Conservation (phyloP, 2,888 invertebrate species). For the Papilio protenor region DNA sequence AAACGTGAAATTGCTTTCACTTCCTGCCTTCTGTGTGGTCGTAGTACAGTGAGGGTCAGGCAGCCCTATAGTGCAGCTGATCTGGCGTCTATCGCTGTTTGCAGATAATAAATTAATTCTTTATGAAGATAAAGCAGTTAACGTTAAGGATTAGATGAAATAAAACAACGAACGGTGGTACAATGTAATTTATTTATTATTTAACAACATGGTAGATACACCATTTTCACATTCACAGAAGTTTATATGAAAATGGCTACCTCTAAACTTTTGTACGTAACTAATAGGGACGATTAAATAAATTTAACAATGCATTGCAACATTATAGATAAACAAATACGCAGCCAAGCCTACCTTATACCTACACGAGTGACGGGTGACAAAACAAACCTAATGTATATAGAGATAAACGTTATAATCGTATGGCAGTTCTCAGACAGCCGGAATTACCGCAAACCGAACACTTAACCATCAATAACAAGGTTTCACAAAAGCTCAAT, state of each 20-base stretch:
- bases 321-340: slow-evolving; percentile 59
- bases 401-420: slow-evolving; percentile 45
- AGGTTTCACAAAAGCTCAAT: slow-evolving; percentile 80
- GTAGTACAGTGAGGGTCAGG: no score
- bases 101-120: not conserved
- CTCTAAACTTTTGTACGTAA: slow-evolving; percentile 83
- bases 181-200: slow-evolving; percentile 88
- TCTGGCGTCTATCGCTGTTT: not conserved
- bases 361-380: slow-evolving; percentile 61
- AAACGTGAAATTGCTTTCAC: not conserved
- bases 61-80: no score
- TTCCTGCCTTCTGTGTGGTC: no score
- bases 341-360: slow-evolving; percentile 71
- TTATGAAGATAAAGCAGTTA: not conserved
- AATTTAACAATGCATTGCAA: slow-evolving; percentile 77
- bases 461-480: slow-evolving; percentile 73
- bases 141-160: slow-evolving; percentile 52
- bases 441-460: slow-evolving; percentile 54
- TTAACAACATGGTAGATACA: slow-evolving; percentile 85
- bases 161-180: slow-evolving; percentile 84
- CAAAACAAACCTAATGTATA: slow-evolving; percentile 48
- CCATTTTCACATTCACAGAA: slow-evolving; percentile 78
- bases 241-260: slow-evolving; percentile 80
- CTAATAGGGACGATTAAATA: slow-evolving; percentile 78
- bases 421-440: slow-evolving; percentile 53